A percentile compares a stretch with the other conserved stretches of the same genome.
Conservation (phyloP, 1,140 invertebrate genomes). For the Heliothis subflexa region DNA sequence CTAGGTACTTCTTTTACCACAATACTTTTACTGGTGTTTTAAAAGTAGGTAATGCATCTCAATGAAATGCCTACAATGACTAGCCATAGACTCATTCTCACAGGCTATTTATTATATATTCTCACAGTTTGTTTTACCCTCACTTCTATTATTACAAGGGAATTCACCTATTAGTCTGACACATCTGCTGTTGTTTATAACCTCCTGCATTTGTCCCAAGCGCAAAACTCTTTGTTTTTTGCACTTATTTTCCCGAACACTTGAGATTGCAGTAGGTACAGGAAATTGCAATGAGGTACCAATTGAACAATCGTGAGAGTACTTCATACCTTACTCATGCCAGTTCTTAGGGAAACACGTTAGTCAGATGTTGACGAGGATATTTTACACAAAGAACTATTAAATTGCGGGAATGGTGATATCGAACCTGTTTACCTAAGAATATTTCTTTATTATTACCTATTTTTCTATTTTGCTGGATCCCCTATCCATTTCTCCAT, state of each 20-base stretch:
- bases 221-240: constrained; percentile 4
- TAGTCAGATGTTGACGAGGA: constrained; percentile 1
- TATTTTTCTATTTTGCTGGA: too few relatives aligned
- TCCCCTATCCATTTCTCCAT: too few relatives aligned
- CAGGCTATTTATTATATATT: too few relatives aligned
- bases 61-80: too few relatives aligned
- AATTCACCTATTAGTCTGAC: constrained; percentile 15
- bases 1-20: too few relatives aligned
- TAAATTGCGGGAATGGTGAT: background rate
- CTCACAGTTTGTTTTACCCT: background rate
- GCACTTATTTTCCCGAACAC: constrained; percentile 10
- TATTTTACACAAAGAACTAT: constrained; percentile 1
- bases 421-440: too few relatives aligned
- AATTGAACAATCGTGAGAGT: background rate
- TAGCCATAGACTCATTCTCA: background rate
- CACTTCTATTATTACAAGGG: background rate
- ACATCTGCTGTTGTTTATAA: constrained; percentile 3
- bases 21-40: too few relatives aligned
- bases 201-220: constrained; percentile 6
- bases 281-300: constrained; percentile 3
- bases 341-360: constrained; percentile 12
- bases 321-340: constrained; percentile 9
- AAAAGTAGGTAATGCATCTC: too few relatives aligned
- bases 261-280: constrained; percentile 13
- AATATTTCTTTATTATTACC: too few relatives aligned